These are phyloP conservation scores for Odobenus rosmarus DNA, from an alignment of 2,113 vertebrate species.

Conservation along the genomic window DNA sequence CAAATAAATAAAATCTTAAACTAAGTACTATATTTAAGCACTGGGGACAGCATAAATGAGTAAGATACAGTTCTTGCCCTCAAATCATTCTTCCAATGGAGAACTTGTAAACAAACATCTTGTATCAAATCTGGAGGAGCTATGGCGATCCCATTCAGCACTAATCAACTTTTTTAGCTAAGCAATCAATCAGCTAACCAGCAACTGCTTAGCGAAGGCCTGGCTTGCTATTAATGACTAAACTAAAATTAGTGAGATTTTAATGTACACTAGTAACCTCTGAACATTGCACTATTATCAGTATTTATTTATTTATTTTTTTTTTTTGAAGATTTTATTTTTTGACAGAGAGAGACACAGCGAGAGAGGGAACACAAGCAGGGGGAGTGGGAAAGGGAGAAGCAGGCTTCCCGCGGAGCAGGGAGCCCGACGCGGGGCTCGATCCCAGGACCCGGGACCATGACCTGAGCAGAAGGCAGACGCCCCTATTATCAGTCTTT, in stretches of 20 bases:
- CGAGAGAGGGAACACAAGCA: no score
- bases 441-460: no score
- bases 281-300: not conserved
- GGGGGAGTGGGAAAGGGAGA: no score
- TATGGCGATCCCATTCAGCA: not conserved
- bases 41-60: not conserved
- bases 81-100: not conserved
- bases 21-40: not conserved
- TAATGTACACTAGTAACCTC: not conserved
- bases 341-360: no score
- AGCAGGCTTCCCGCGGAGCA: no score
- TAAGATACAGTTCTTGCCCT: not conserved
- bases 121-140: not conserved
- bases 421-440: no score
- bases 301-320: no score
- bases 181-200: not conserved
- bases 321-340: no score
- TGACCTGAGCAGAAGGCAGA: no score
- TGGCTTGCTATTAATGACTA: not conserved
- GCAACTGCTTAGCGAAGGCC: not conserved
- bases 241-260: conserved; percentile 32
- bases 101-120: not conserved
- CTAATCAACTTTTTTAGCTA: not conserved
- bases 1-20: no score
- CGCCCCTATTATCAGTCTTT: no score